Evolutionary conservation across 1,140 invertebrate genomes (phyloP).

Genomic region (Drosophila littoralis): DNA sequence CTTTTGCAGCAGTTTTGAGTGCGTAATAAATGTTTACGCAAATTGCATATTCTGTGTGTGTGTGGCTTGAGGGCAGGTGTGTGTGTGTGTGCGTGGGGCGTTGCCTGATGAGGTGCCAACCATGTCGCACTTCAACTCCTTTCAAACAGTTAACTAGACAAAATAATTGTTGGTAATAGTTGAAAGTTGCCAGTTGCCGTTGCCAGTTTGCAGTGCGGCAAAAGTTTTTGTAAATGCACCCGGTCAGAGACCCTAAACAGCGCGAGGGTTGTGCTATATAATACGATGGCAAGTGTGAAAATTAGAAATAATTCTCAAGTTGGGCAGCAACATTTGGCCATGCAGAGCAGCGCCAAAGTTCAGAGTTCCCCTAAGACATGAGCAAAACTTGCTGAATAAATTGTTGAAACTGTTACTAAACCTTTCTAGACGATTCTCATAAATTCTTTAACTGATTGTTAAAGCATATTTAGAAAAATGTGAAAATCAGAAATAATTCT

Average conservation of each 20-base stretch:
- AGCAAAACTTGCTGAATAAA: not conserved
- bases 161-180: conserved; percentile 70
- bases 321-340: conserved; percentile 11
- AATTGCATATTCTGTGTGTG: conserved; percentile 50
- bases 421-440: conserved; percentile 4
- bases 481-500: conserved; percentile 20
- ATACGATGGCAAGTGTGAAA: conserved; percentile 17
- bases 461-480: not conserved
- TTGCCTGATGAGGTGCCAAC: conserved; percentile 29
- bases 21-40: conserved; percentile 75
- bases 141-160: conserved; percentile 64
- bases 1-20: conserved; percentile 54
- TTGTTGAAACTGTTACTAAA: not conserved
- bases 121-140: conserved; percentile 59
- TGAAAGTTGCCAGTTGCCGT: conserved; percentile 46
- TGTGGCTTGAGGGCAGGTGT: conserved; percentile 12
- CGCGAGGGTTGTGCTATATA: not conserved
- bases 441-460: not conserved
- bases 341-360: not conserved
- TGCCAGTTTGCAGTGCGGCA: conserved; percentile 36
- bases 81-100: conserved; percentile 10
- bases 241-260: conserved; percentile 21
- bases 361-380: conserved; percentile 3
- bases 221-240: conserved; percentile 31
- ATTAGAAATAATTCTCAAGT: conserved; percentile 21